A percentile compares a stretch with the other conserved stretches of the same genome.
phyloP scores from a whole-genome alignment of 37 sponge, comb jelly and placozoan genomes.

The Crambe crambe region DNA sequence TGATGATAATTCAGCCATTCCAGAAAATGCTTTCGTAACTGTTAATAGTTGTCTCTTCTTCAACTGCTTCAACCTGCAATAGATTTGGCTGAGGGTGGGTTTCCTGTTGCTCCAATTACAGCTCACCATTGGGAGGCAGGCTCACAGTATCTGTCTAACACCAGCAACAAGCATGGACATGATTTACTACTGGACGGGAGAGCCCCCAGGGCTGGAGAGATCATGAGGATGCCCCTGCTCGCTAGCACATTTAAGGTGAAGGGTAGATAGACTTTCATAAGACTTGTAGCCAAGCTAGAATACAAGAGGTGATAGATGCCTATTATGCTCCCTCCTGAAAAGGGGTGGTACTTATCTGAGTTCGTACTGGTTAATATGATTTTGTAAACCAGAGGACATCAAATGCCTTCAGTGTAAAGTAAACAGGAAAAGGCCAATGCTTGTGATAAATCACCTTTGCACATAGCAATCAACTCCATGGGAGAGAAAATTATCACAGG shows the following conservation, averaged over 20 bases:
- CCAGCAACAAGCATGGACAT: slow-evolving; percentile 51
- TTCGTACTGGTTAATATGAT: too few species aligned
- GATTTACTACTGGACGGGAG: slow-evolving; percentile 63
- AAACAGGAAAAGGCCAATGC: too few species aligned
- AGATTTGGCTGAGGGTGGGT: slow-evolving; percentile 72
- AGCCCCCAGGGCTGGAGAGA: slow-evolving; percentile 75
- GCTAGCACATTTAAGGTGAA: slow-evolving; percentile 74
- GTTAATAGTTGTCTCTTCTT: slow-evolving; percentile 44
- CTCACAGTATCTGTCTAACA: slow-evolving; percentile 14
- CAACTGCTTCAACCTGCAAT: slow-evolving; percentile 80
- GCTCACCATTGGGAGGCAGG: slow-evolving; percentile 60
- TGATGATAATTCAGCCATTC: background rate
- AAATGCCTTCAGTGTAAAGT: too few species aligned
- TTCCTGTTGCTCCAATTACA: slow-evolving; percentile 72
- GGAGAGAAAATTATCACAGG: too few species aligned
- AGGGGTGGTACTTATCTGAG: too few species aligned
- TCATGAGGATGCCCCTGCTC: slow-evolving; percentile 77
- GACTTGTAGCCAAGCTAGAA: too few species aligned
- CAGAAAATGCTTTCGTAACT: background rate
- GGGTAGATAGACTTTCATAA: background rate
- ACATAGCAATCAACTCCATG: too few species aligned
- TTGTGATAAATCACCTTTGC: too few species aligned
- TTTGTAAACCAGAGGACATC: too few species aligned
- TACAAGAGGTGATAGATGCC: too few species aligned
- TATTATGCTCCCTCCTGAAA: too few species aligned